These are phyloP conservation scores for Drosophila mettleri DNA, from an alignment of 2,888 invertebrate genomes.

Conservation along the genomic window DNA sequence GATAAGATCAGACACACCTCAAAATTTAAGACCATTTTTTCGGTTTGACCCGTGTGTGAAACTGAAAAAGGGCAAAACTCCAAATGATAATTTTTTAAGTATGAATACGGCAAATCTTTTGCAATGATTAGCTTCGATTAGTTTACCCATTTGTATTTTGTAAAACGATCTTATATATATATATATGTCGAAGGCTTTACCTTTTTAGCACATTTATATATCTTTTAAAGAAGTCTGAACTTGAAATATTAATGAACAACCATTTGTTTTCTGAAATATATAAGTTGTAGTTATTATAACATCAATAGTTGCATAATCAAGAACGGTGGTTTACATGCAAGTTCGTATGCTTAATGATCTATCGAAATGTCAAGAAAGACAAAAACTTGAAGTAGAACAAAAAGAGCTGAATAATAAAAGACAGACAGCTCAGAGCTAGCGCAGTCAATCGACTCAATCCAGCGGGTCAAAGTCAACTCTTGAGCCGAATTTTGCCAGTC, in stretches of 20 bases:
- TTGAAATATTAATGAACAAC: constrained; percentile 16
- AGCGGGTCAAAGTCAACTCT: constrained; percentile 76
- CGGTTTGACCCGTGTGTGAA: constrained; percentile 15
- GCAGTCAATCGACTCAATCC: constrained; percentile 53
- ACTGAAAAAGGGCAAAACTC: background rate
- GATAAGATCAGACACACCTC: constrained; percentile 3
- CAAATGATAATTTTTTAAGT: constrained; percentile 12
- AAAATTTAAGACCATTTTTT: background rate
- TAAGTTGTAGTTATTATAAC: background rate
- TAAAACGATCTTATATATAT: background rate
- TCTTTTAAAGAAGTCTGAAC: constrained; percentile 21
- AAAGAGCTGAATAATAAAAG: constrained; percentile 14
- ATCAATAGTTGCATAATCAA: constrained; percentile 21
- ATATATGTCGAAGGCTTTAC: background rate
- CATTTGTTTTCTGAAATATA: background rate
- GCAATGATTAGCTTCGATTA: background rate
- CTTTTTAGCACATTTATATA: background rate
- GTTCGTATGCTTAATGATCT: constrained; percentile 44
- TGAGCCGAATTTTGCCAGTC: constrained; percentile 65
- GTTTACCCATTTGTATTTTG: constrained; percentile 23
- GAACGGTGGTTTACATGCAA: constrained; percentile 5
- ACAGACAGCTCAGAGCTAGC: constrained; percentile 39
- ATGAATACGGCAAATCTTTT: background rate
- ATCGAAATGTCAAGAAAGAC: constrained; percentile 24
- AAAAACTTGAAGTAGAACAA: constrained; percentile 56